Percentiles rank a stretch among this genome's conserved stretches.
Evolutionary conservation across 2,797 vertebrate species (phyloP).

Genomic region (Platalea minor): DNA sequence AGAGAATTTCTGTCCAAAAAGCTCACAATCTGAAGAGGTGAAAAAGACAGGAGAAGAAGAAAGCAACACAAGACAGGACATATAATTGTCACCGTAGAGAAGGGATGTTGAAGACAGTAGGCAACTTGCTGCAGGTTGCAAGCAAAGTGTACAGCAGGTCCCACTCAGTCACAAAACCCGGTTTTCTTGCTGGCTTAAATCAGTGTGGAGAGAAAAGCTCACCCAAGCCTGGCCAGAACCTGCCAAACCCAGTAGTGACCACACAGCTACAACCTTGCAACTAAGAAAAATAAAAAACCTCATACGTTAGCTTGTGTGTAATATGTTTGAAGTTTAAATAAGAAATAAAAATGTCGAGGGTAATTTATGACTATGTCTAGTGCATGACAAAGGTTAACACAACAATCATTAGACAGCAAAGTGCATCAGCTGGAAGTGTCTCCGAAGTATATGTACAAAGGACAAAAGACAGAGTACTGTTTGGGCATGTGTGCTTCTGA

Average conservation of each 20-base stretch:
- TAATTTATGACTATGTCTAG: neutral
- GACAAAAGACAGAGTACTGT: neutral
- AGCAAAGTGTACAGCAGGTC: neutral
- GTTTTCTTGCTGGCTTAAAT: neutral
- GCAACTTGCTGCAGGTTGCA: neutral
- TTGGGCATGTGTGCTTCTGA: neutral
- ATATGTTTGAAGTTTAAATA: neutral
- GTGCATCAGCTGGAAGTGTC: neutral
- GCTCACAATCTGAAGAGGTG: neutral
- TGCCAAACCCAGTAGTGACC: neutral
- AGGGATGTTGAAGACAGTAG: neutral
- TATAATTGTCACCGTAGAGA: neutral
- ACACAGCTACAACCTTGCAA: neutral
- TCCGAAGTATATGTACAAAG: neutral
- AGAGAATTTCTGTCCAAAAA: conserved; percentile 1
- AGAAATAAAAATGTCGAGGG: neutral
- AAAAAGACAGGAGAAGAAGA: neutral
- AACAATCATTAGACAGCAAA: neutral
- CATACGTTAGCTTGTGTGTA: neutral
- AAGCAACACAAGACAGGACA: neutral
- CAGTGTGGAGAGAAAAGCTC: neutral
- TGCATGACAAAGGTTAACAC: neutral
- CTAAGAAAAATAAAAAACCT: neutral
- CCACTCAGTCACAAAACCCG: rapidly evolving
- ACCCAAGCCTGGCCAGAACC: neutral